A percentile compares a stretch with the other conserved stretches of the same genome.
These are phyloP conservation scores for roundworm (Caenorhabditis elegans) DNA, from an alignment of 1,140 invertebrate genomes.

Conservation along the genomic window WBcel235 BX284606.5:15580501-15581000, in stretches of 20 bases:
- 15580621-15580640: not conserved
- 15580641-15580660: not conserved
- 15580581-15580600: not conserved
- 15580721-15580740: too few relatives aligned
- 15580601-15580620: slow-evolving; percentile 21
- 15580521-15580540: not conserved
- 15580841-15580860: slow-evolving; percentile 41
- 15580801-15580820: slow-evolving; percentile 36
- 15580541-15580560: not conserved
- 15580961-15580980: slow-evolving; percentile 40
- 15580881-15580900: too few relatives aligned
- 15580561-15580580: not conserved
- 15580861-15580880: slow-evolving; percentile 30
- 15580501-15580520: not conserved
- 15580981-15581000: slow-evolving; percentile 40
- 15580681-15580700: not conserved
- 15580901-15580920: too few relatives aligned
- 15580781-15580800: not conserved
- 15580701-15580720: too few relatives aligned
- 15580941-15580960: slow-evolving; percentile 26
- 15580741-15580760: too few relatives aligned
- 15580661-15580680: slow-evolving; percentile 5
- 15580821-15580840: slow-evolving; percentile 36
- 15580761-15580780: too few relatives aligned
- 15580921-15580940: not conserved